Evolutionary conservation across 2,888 invertebrate species (phyloP).

Genomic region (Hoplodrina ambigua): DNA sequence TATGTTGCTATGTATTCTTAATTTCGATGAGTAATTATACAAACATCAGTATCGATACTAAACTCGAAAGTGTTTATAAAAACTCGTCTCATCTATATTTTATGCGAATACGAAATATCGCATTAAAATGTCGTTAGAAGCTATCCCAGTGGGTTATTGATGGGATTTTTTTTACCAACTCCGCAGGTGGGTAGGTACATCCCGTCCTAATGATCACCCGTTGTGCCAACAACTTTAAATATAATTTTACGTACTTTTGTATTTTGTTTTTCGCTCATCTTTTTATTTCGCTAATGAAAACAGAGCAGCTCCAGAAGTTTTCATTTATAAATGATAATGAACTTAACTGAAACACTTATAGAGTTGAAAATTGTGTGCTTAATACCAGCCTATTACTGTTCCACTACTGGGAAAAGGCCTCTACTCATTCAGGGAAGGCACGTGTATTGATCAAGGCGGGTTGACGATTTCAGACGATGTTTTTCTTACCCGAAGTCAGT

Average conservation of each 20-base stretch:
- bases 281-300: neutral
- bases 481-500: too few relatives aligned
- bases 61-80: slow-evolving; percentile 10
- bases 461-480: too few relatives aligned
- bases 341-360: too few relatives aligned
- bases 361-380: too few relatives aligned
- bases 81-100: slow-evolving; percentile 36
- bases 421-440: too few relatives aligned
- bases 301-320: neutral
- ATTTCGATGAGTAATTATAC: neutral
- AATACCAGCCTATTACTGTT: too few relatives aligned
- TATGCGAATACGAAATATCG: slow-evolving; percentile 43
- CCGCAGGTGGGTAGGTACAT: slow-evolving; percentile 21
- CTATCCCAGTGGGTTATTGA: slow-evolving; percentile 49
- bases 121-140: slow-evolving; percentile 60
- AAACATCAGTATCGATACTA: neutral
- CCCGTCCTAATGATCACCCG: slow-evolving; percentile 40
- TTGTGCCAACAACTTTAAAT: slow-evolving; percentile 28
- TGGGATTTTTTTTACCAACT: slow-evolving; percentile 46
- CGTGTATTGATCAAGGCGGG: too few relatives aligned
- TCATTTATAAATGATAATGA: neutral
- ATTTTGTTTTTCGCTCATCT: slow-evolving; percentile 6
- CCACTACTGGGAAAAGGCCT: too few relatives aligned
- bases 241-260: slow-evolving; percentile 7
- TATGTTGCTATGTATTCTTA: too few relatives aligned